A percentile compares a stretch with the other conserved stretches of the same genome.
Conservation (phyloP, 1,140 invertebrate genomes). For the Pararge aegeria region DNA sequence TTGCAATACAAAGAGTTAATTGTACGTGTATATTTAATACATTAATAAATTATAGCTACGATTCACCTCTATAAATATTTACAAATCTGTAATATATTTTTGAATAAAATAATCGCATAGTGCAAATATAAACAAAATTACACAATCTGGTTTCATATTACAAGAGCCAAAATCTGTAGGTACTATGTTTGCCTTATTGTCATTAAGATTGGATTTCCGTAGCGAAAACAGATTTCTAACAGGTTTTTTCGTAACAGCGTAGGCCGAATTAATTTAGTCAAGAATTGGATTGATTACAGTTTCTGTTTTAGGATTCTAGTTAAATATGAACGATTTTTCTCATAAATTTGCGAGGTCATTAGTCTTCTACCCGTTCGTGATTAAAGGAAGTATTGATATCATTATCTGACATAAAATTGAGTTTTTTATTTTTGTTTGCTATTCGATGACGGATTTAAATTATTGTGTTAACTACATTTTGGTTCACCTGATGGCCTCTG, state of each 20-base stretch:
- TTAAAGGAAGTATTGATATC: too few relatives aligned
- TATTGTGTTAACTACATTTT: too few relatives aligned
- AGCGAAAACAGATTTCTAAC: slow-evolving; percentile 7
- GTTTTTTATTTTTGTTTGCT: too few relatives aligned
- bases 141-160: slow-evolving; percentile 1
- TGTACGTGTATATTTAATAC: too few relatives aligned
- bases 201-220: slow-evolving; percentile 12
- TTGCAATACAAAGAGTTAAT: too few relatives aligned
- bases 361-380: neutral
- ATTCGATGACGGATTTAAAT: too few relatives aligned
- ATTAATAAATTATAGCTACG: too few relatives aligned
- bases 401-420: too few relatives aligned
- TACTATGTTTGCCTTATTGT: slow-evolving; percentile 2
- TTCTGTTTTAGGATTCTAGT: neutral
- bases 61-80: too few relatives aligned
- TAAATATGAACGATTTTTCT: slow-evolving; percentile 1
- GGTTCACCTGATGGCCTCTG: too few relatives aligned
- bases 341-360: neutral
- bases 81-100: neutral
- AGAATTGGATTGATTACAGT: neutral
- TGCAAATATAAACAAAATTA: neutral
- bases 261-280: slow-evolving; percentile 13
- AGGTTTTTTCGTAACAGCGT: slow-evolving; percentile 14
- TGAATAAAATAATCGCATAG: neutral
- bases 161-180: neutral